These are phyloP conservation scores for Cryptocephalus moraei DNA, from an alignment of 2,888 invertebrate species.

Conservation along the genomic window DNA sequence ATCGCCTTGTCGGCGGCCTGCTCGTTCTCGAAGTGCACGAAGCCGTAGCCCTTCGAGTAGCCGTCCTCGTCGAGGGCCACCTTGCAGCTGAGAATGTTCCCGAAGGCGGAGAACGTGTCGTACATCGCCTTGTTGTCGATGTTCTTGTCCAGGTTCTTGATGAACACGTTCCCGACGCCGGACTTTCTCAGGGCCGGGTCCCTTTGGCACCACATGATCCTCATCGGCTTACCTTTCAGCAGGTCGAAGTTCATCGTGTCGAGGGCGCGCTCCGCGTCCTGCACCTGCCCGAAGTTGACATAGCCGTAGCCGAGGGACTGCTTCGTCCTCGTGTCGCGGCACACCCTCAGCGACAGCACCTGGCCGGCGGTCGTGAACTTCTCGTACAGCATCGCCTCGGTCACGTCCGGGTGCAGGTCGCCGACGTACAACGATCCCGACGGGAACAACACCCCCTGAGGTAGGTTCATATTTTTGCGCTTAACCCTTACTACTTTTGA, in stretches of 20 bases:
- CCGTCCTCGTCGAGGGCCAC: constrained; percentile 93
- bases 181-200: constrained; percentile 97
- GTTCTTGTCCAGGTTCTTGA: constrained; percentile 95
- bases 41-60: constrained; percentile 88
- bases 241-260: constrained; percentile 99
- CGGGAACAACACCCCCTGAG: constrained; percentile 54
- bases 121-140: constrained; percentile 99
- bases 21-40: constrained; percentile 97
- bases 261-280: constrained; percentile 96
- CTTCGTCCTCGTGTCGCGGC: constrained; percentile 94
- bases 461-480: constrained; percentile 25
- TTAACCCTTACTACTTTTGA: too few relatives aligned
- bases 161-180: constrained; percentile 98
- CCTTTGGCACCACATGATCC: constrained; percentile 99
- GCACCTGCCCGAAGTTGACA: constrained; percentile 98
- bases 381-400: constrained; percentile 98
- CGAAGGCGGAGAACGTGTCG: constrained; percentile 98
- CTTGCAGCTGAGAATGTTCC: constrained; percentile 97
- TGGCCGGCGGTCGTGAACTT: constrained; percentile 98
- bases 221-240: constrained; percentile 92
- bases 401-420: constrained; percentile 95
- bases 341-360: constrained; percentile 95
- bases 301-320: constrained; percentile 98
- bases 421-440: constrained; percentile 99
- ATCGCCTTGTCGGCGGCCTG: constrained; percentile 96